These are phyloP conservation scores for Chelon labrosus DNA, from an alignment of 2,797 vertebrate species.

Conservation along the genomic window DNA sequence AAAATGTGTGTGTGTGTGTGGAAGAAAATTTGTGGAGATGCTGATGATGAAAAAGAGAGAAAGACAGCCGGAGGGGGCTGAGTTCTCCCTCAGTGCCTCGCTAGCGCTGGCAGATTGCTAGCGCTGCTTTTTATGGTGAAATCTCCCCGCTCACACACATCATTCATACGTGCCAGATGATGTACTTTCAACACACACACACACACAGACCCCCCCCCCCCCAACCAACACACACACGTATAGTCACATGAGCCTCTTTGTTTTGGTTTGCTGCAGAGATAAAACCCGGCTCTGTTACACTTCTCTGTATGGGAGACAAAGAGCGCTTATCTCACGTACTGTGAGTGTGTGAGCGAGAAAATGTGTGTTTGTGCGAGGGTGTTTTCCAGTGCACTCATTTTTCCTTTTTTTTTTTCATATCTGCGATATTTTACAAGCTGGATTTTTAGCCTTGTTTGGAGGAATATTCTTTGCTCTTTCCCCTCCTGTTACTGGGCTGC, in stretches of 20 bases:
- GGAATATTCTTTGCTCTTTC: slow-evolving; percentile 1
- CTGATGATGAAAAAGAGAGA: slow-evolving; percentile 47
- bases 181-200: slow-evolving; percentile 26
- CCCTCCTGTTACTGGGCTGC: not conserved
- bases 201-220: slow-evolving; percentile 18
- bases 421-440: slow-evolving; percentile 33
- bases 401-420: not conserved
- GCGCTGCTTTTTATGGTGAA: slow-evolving; percentile 53
- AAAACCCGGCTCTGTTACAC: slow-evolving; percentile 76
- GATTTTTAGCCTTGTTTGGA: slow-evolving; percentile 38
- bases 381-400: slow-evolving; percentile 42
- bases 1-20: slow-evolving; percentile 36
- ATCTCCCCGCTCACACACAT: slow-evolving; percentile 22
- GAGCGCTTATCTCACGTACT: slow-evolving; percentile 62
- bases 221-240: slow-evolving; percentile 16
- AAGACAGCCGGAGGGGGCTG: not conserved
- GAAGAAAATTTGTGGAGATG: slow-evolving; percentile 42
- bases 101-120: slow-evolving; percentile 28
- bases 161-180: slow-evolving; percentile 62
- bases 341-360: slow-evolving; percentile 17
- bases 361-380: slow-evolving; percentile 13
- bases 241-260: slow-evolving; percentile 73
- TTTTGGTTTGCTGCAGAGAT: slow-evolving; percentile 74
- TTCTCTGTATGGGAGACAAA: slow-evolving; percentile 71
- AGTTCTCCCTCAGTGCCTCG: slow-evolving; percentile 14